Percentiles rank a stretch among this genome's conserved stretches.
These are phyloP conservation scores for Jordanella pulchra DNA, from an alignment of 2,797 vertebrate species.

Conservation along the genomic window DNA sequence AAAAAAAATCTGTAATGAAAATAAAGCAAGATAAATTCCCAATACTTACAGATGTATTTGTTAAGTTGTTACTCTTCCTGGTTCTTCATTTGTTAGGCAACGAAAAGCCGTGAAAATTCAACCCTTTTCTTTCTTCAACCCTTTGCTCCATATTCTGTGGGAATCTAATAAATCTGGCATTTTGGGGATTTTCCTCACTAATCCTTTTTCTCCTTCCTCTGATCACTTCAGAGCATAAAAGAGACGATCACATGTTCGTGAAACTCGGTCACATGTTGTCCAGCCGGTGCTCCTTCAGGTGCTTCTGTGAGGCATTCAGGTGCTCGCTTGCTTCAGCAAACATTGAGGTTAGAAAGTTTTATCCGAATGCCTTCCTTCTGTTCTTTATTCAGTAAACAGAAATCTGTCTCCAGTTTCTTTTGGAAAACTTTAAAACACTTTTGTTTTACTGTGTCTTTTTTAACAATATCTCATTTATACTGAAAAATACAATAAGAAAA, in stretches of 20 bases:
- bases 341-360: background rate
- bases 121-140: background rate
- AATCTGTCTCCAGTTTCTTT: too few relatives aligned
- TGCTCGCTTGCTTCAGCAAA: background rate
- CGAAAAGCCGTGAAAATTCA: too few relatives aligned
- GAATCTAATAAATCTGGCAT: background rate
- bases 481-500: too few relatives aligned
- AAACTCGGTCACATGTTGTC: background rate
- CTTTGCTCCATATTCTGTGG: background rate
- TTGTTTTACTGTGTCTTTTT: too few relatives aligned
- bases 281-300: background rate
- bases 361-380: background rate
- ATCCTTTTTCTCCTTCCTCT: background rate
- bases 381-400: background rate
- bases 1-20: too few relatives aligned
- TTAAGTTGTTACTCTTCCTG: too few relatives aligned
- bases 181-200: background rate
- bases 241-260: background rate
- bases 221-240: background rate
- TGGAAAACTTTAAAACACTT: too few relatives aligned
- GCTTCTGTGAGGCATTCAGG: slow-evolving; percentile 8
- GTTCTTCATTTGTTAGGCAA: too few relatives aligned
- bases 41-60: too few relatives aligned
- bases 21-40: too few relatives aligned
- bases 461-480: too few relatives aligned